These are phyloP conservation scores for Cnemophilus loriae DNA, from an alignment of 2,113 vertebrate species.

Conservation along the genomic window DNA sequence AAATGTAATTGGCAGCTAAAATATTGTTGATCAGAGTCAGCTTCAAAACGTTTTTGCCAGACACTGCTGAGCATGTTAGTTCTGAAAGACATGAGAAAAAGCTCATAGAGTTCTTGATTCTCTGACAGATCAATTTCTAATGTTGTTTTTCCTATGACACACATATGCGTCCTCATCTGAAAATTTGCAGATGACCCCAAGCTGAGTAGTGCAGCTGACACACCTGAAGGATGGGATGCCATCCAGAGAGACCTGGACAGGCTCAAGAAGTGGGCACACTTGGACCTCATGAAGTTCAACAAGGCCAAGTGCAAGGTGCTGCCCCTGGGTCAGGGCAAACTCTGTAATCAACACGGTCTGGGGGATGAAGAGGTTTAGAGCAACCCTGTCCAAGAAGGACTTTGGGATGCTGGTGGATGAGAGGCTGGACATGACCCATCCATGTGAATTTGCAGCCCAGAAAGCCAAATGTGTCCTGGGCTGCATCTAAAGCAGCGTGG, in stretches of 20 bases:
- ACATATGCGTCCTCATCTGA: background rate
- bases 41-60: background rate
- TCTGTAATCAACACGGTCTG: background rate
- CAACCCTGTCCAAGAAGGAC: background rate
- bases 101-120: background rate
- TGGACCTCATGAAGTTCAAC: background rate
- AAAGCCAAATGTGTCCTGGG: background rate
- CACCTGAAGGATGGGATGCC: background rate
- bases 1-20: background rate
- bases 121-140: background rate
- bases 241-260: background rate
- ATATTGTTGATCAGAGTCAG: background rate
- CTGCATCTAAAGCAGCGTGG: background rate
- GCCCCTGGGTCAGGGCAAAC: background rate
- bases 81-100: background rate
- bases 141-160: accelerated
- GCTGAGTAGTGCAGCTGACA: background rate
- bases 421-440: background rate
- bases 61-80: background rate
- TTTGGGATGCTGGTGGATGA: background rate
- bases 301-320: background rate
- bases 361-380: background rate
- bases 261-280: background rate
- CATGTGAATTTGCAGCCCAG: too few relatives aligned
- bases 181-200: background rate